phyloP scores from a whole-genome alignment of 2,888 invertebrate species.

The Thymelicus lineola region DNA sequence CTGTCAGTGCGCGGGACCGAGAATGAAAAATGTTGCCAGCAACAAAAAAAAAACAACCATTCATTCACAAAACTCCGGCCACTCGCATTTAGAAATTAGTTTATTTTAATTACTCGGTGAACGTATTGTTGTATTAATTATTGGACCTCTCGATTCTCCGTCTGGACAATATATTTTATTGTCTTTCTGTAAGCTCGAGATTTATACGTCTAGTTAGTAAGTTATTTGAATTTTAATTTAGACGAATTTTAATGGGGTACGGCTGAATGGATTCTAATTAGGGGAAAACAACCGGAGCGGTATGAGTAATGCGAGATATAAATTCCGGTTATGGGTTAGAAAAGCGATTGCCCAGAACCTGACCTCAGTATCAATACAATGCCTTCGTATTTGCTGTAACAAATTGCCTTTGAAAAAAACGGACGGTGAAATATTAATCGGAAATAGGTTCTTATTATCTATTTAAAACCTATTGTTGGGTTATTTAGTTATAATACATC shows the following conservation, averaged over 20 bases:
- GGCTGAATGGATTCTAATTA: slow-evolving; percentile 84
- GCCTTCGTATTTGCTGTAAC: slow-evolving; percentile 69
- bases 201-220: slow-evolving; percentile 84
- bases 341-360: slow-evolving; percentile 59
- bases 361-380: slow-evolving; percentile 66
- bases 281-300: slow-evolving; percentile 78
- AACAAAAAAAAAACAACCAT: slow-evolving; percentile 62
- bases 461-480: slow-evolving; percentile 23
- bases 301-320: slow-evolving; percentile 81
- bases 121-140: slow-evolving; percentile 83
- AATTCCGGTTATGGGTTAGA: slow-evolving; percentile 77
- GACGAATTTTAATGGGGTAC: slow-evolving; percentile 82
- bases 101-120: slow-evolving; percentile 82
- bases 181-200: slow-evolving; percentile 75
- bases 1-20: slow-evolving; percentile 76
- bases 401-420: slow-evolving; percentile 72
- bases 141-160: slow-evolving; percentile 61
- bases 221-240: slow-evolving; percentile 85
- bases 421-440: slow-evolving; percentile 66
- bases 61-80: slow-evolving; percentile 75
- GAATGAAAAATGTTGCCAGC: slow-evolving; percentile 80
- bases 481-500: not conserved
- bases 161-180: slow-evolving; percentile 83
- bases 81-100: slow-evolving; percentile 79
- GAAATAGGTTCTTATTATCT: slow-evolving; percentile 13